Percentiles rank a stretch among this genome's conserved stretches.
Conservation (phyloP, 2,113 vertebrate genomes). For the Dasyurus viverrinus region DNA sequence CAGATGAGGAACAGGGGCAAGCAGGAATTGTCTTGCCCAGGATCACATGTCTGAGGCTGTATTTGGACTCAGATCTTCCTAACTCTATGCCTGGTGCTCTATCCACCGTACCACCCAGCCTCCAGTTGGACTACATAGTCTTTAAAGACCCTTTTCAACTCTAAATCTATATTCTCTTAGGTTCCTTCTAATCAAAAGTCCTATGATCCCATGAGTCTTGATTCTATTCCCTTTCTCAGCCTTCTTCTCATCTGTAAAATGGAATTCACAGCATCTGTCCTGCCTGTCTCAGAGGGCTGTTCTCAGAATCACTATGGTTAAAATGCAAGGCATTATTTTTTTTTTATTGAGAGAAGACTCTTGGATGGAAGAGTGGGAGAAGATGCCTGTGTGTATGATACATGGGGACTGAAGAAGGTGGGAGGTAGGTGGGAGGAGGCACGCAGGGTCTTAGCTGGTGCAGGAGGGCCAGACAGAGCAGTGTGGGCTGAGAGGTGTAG, state of each 20-base stretch:
- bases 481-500: neutral
- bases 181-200: neutral
- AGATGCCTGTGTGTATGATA: neutral
- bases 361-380: neutral
- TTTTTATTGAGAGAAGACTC: neutral
- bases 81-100: neutral
- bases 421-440: neutral
- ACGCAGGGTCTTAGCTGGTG: neutral
- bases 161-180: neutral
- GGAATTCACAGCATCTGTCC: neutral
- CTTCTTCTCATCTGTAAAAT: neutral
- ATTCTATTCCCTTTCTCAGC: neutral
- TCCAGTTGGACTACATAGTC: neutral
- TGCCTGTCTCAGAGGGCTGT: neutral
- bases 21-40: neutral
- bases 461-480: neutral
- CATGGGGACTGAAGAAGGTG: neutral
- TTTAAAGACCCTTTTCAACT: neutral
- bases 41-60: neutral
- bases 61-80: neutral
- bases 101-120: neutral
- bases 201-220: neutral
- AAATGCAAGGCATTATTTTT: neutral
- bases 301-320: neutral
- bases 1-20: neutral